Evolutionary conservation across 2,113 vertebrate genomes (phyloP).

Genomic region (Chlorodrepanis virens): DNA sequence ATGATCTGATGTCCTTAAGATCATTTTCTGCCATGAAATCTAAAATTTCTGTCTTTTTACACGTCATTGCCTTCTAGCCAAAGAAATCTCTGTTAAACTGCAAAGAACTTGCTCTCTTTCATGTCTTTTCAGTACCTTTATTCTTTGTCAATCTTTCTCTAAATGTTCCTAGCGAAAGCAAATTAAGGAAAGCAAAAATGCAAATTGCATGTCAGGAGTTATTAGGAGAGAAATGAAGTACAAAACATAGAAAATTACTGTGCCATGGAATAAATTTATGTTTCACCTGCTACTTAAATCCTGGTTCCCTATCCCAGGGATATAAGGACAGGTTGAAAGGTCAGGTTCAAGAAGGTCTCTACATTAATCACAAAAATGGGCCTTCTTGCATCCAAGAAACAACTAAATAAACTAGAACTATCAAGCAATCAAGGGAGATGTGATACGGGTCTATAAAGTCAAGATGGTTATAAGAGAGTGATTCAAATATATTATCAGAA

Average conservation of each 20-base stretch:
- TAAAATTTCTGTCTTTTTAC: neutral
- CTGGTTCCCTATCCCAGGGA: neutral
- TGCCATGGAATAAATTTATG: neutral
- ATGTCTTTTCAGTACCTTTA: neutral
- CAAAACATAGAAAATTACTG: neutral
- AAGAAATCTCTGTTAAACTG: neutral
- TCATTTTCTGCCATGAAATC: neutral
- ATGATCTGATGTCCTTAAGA: neutral
- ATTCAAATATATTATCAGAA: neutral
- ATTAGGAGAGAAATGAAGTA: neutral
- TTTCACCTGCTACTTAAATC: neutral
- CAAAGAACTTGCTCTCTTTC: neutral
- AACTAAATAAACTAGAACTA: neutral
- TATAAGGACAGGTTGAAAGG: neutral
- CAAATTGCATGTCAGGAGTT: neutral
- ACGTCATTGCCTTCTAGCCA: neutral
- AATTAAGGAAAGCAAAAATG: neutral
- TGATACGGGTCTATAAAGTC: neutral
- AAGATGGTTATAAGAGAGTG: neutral
- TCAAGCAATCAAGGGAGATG: neutral
- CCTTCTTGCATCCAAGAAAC: neutral
- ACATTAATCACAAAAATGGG: neutral
- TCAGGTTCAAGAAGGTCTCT: neutral
- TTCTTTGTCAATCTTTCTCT: neutral
- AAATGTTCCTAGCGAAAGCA: neutral